A percentile compares a stretch with the other conserved stretches of the same genome.
These are phyloP conservation scores for Drosophila differens DNA, from an alignment of 2,888 invertebrate species.

Conservation along the genomic window DNA sequence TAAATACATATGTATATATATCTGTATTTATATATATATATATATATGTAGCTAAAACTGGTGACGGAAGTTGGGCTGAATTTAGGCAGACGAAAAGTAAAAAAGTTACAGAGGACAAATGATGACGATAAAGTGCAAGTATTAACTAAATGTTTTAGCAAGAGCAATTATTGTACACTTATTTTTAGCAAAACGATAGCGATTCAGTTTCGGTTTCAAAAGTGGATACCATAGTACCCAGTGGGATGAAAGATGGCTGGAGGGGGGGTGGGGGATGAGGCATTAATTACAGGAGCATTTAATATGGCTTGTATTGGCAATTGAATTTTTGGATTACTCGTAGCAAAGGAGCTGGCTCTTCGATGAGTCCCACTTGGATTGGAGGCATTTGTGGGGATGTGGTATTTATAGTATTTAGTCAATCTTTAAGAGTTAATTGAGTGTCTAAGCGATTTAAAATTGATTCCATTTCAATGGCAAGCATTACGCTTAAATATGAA, in stretches of 20 bases:
- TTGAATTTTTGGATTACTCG: neutral
- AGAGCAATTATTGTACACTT: conserved; percentile 20
- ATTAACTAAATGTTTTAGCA: conserved; percentile 11
- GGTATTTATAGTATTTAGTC: conserved; percentile 42
- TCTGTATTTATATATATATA: neutral
- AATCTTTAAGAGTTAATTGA: conserved; percentile 17
- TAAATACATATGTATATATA: neutral
- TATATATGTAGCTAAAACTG: neutral
- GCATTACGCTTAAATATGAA: conserved; percentile 4
- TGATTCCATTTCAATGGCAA: conserved; percentile 3
- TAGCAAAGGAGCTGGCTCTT: neutral
- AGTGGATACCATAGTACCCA: neutral
- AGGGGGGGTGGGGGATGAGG: too few relatives aligned
- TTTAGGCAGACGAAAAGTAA: neutral
- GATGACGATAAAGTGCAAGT: conserved; percentile 10
- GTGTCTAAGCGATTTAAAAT: conserved; percentile 14
- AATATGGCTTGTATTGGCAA: neutral
- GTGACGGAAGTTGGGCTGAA: neutral
- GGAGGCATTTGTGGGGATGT: neutral
- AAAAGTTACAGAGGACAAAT: neutral
- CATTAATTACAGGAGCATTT: neutral
- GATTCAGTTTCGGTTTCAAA: conserved; percentile 74
- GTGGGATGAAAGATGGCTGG: neutral
- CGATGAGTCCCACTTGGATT: neutral
- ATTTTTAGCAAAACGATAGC: conserved; percentile 12